phyloP scores from a whole-genome alignment of 2,888 invertebrate genomes.

The Polydesmus complanatus region DNA sequence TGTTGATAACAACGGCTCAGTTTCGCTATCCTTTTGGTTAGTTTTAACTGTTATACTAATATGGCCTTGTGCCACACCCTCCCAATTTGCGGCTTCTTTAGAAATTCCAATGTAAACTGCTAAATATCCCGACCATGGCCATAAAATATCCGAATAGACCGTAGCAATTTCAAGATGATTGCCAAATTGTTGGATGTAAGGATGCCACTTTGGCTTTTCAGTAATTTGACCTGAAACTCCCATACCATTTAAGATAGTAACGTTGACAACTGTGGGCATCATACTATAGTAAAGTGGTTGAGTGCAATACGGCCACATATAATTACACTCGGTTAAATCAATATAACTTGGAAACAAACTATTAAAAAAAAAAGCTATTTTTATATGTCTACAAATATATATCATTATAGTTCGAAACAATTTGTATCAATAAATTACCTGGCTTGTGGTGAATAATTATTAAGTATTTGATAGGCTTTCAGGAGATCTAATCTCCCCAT shows the following conservation, averaged over 20 bases:
- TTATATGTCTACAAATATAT: background rate
- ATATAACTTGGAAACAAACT: conserved; percentile 58
- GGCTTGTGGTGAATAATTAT: conserved; percentile 52
- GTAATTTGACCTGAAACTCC: conserved; percentile 72
- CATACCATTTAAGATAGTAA: conserved; percentile 85
- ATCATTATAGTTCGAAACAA: background rate
- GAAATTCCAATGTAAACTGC: conserved; percentile 62
- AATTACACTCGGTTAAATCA: conserved; percentile 86
- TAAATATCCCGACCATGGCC: conserved; percentile 97
- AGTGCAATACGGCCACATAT: conserved; percentile 98
- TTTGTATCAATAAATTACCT: conserved; percentile 24
- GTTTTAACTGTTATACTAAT: conserved; percentile 70
- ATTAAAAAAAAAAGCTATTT: conserved; percentile 1
- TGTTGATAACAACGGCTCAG: conserved; percentile 41
- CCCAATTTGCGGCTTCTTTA: conserved; percentile 49
- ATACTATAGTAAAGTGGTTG: conserved; percentile 81
- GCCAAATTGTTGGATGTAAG: conserved; percentile 67
- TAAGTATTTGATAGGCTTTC: conserved; percentile 57
- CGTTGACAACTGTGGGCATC: conserved; percentile 78
- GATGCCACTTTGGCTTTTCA: conserved; percentile 67
- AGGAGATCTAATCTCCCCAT: conserved; percentile 84
- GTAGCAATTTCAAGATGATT: conserved; percentile 59
- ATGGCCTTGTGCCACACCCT: conserved; percentile 68
- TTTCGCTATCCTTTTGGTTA: conserved; percentile 44
- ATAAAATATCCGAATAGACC: conserved; percentile 62